Evolutionary conservation across 2,113 vertebrate genomes (phyloP), one percentile per base, ranked within the genome.

Genomic region (Cyrtonyx montezumae): DNA sequence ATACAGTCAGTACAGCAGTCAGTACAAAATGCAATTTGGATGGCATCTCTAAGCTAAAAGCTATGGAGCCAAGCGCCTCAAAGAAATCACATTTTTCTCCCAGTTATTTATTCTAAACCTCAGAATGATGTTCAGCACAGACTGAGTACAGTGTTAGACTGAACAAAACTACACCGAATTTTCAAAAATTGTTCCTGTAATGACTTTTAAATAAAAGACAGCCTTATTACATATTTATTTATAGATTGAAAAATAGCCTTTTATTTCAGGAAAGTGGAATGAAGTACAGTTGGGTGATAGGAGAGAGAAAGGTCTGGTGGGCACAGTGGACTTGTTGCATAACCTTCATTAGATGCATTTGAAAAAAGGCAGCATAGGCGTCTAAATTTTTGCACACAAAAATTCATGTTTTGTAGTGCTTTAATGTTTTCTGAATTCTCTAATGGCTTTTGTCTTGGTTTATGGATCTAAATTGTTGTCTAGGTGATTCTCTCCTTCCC

Each of bases 31-130:
- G 30, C 53, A 6, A 37, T 79, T 71, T 65, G 46, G 83, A 43
- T 65, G 40, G 20, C 6, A 45, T n/a, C 19, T n/a, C 21, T 9
- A 79, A 71, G 18, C 13, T 79, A 36, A 0, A 0, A 71, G 8
- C 63, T 83, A 13, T 5, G 8, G 49, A 59, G 36, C 15, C 61
- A 77, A 40, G 6, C 49, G 84, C 45, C 20, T 77, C 19, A 74
- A 84, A 17, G 30, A 79, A 65, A 75, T 43, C 16, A 58, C 19
- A 56, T 55, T 70, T 69, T 73, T 77, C 11, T 65, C n/a, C 32
- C 13, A 62, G 19, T 30, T 36, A 30, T 26, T 69, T 80, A 36
- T 15, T 69, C 4, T 56, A 36, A 48, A 48, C 13, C 26, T 61
- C 23, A 65, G 49, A 56, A 59, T 30, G 42, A 51, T 20, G 8